Base-by-base conservation (phyloP, 2,797 vertebrate genomes). In the Benthosema pterotum region DNA sequence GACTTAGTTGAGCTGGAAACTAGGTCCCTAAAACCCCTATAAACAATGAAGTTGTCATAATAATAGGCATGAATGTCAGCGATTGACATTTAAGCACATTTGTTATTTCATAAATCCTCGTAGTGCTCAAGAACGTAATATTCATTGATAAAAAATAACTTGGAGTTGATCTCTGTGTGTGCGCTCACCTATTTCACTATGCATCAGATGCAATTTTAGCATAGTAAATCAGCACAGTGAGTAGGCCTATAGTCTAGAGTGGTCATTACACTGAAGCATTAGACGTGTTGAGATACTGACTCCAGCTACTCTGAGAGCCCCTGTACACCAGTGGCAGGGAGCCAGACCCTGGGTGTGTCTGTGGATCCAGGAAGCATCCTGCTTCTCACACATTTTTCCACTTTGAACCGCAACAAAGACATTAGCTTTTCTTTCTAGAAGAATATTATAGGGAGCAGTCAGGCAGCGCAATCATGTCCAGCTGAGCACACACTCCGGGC, bases 401-500 rank as follows among this genome's bases (percentile, higher is more conserved):
- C 46, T 71, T 73, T 77, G 63, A 83, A 74, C 48, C 18, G 57
- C 51, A 51, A 52, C 19, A 66, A 57, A 79, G 52, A 72, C 66
- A 57, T 61, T 52, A 49, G 68, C 72, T 48, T 54, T 61, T 50
- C 67, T 42, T 74, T 60, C 42, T 49, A 55, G 53, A 83, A 82
- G 64, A 82, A 85, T 78, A 84, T 88, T 85, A 72, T 57, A 69
- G 70, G 64, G 71, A 71, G 59, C 63, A 43, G 43, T 63, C 52
- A 43, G 43, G 60, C 52, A n/a, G 48, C 47, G 61, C 72, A 74
- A 71, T 63, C 43, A 46, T 50, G 59, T 81, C 69, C 85, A 83
- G 78, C 80, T 86, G 77, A 74, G 63, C 61, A 69, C 49, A 63
- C 17, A 50, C 57, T 54, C 47, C 13, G 17, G 43, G 9, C 32